A percentile compares a stretch with the other conserved stretches of the same genome.
phyloP scores from a whole-genome alignment of 2,888 invertebrate genomes.

The Ephialtes manifestator region DNA sequence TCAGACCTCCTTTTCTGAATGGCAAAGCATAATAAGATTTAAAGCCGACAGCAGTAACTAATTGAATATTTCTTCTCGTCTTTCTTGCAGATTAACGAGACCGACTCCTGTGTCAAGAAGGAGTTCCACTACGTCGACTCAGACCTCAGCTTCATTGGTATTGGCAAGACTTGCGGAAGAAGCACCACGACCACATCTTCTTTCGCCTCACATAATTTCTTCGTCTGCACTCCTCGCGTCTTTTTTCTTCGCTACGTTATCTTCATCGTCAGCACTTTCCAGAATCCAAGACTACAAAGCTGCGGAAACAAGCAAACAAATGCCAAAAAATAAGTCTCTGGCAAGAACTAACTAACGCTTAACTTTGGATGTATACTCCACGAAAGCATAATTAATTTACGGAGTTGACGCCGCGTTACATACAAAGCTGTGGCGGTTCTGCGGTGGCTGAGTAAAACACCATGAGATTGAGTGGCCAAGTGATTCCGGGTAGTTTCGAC shows the following conservation, averaged over 20 bases:
- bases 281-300: neutral
- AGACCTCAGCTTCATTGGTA: constrained; percentile 9
- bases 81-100: constrained; percentile 71
- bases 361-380: constrained; percentile 5
- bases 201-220: constrained; percentile 20
- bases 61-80: constrained; percentile 70
- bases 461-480: constrained; percentile 38
- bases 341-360: neutral
- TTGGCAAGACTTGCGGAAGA: neutral
- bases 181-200: neutral
- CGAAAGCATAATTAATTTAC: constrained; percentile 70
- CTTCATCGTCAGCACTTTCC: neutral
- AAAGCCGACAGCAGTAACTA: constrained; percentile 56
- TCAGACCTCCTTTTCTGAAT: neutral
- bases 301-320: neutral
- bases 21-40: constrained; percentile 45
- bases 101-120: neutral
- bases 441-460: constrained; percentile 4
- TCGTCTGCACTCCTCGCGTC: neutral
- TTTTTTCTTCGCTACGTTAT: neutral
- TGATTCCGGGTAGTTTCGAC: constrained; percentile 12
- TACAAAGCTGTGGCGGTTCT: constrained; percentile 16
- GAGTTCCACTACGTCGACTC: neutral
- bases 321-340: neutral
- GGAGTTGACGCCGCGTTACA: constrained; percentile 56